Percentiles rank a stretch among this genome's conserved stretches.
Conservation (phyloP, 2,113 vertebrate genomes). For the Eonycteris spelaea region DNA sequence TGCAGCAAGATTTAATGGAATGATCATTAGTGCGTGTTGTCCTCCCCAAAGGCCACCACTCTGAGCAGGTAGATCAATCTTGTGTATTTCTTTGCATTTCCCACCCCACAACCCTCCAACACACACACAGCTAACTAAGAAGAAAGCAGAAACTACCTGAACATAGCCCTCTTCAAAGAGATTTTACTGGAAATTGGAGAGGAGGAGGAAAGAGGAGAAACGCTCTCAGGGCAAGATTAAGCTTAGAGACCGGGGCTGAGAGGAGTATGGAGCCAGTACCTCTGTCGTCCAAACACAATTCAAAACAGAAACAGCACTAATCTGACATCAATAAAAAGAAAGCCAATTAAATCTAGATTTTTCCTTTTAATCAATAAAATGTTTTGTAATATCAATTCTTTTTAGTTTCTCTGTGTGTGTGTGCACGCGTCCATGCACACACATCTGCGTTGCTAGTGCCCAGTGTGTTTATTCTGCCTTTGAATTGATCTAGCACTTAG, state of each 20-base stretch:
- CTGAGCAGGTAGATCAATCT: neutral
- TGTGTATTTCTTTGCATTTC: neutral
- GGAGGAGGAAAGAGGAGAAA: neutral
- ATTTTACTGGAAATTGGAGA: neutral
- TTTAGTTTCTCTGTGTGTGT: neutral
- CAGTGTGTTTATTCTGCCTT: neutral
- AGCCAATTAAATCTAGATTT: neutral
- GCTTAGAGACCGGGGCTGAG: neutral
- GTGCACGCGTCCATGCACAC: neutral
- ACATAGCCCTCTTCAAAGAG: neutral
- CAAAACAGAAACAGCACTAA: neutral
- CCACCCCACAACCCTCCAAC: no score
- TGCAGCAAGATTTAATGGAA: neutral
- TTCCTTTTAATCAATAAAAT: neutral
- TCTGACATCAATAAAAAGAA: neutral
- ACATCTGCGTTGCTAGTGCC: accelerated
- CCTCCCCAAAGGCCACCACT: neutral
- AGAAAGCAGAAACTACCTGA: neutral
- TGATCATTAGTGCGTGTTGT: neutral
- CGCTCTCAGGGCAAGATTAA: neutral
- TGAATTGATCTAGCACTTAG: neutral
- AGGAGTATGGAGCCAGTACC: neutral
- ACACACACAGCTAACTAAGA: neutral
- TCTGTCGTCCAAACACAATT: neutral
- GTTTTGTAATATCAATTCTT: neutral